Conservation (phyloP, 2,113 vertebrate species). For the Thunnus thynnus region DNA sequence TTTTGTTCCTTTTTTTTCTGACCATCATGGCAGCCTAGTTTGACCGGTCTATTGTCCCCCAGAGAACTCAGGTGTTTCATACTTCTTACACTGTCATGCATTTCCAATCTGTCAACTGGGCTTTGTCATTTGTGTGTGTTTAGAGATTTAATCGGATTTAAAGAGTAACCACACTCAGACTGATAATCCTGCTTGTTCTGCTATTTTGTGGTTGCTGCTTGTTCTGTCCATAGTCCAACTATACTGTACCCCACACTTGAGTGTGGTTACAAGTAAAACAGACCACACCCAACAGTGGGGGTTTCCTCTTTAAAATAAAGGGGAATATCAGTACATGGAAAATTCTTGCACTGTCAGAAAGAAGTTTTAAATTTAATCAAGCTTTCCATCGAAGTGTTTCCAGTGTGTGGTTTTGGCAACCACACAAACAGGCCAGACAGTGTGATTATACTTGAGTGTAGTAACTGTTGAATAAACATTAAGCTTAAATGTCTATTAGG, state of each 20-base stretch:
- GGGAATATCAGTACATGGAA: background rate
- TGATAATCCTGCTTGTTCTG: conserved; percentile 2
- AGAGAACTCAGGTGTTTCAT: background rate
- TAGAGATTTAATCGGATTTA: conserved; percentile 1
- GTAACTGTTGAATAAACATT: background rate
- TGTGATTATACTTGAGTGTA: too few relatives aligned
- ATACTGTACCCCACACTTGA: background rate
- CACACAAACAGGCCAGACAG: too few relatives aligned
- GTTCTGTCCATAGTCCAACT: background rate
- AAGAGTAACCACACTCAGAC: conserved; percentile 17
- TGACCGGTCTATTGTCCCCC: background rate
- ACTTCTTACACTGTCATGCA: background rate
- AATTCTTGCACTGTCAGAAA: background rate
- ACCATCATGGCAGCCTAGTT: background rate
- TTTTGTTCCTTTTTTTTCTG: background rate
- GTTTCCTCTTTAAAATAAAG: background rate
- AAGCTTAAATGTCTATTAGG: too few relatives aligned
- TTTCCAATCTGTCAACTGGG: conserved; percentile 3
- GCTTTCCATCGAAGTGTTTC: too few relatives aligned
- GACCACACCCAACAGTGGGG: background rate
- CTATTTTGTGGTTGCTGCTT: background rate
- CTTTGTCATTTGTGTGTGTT: conserved; percentile 2
- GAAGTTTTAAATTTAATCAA: background rate
- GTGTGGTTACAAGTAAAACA: background rate
- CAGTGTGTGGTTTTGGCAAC: too few relatives aligned